These are phyloP conservation scores for Catostomus latipinnis DNA, from an alignment of 2,797 vertebrate species.

Conservation along the genomic window DNA sequence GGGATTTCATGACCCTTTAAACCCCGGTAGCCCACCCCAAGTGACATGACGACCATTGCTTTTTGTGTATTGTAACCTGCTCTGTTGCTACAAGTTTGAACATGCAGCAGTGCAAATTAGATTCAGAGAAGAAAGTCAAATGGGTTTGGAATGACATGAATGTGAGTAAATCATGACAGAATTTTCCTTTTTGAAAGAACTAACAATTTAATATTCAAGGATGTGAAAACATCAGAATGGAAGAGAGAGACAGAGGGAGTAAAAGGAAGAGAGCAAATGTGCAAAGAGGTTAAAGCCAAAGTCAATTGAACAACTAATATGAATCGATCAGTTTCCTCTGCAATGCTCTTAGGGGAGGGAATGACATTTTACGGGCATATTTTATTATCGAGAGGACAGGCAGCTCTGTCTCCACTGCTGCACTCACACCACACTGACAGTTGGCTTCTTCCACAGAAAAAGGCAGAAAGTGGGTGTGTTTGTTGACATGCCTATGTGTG, in stretches of 20 bases:
- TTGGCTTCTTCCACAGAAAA: constrained; percentile 65
- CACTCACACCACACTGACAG: constrained; percentile 74
- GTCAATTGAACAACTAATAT: constrained; percentile 86
- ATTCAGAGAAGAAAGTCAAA: background rate
- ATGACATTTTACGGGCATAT: constrained; percentile 84
- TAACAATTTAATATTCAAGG: constrained; percentile 1
- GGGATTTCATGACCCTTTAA: too few relatives aligned
- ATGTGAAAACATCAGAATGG: constrained; percentile 18
- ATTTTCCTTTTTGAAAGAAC: background rate
- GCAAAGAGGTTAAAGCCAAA: constrained; percentile 76
- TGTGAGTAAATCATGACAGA: constrained; percentile 36
- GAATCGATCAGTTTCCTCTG: constrained; percentile 82
- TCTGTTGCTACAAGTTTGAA: background rate
- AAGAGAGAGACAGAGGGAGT: constrained; percentile 32
- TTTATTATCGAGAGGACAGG: constrained; percentile 75
- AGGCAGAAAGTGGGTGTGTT: constrained; percentile 57
- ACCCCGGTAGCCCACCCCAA: too few relatives aligned
- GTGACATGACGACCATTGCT: too few relatives aligned
- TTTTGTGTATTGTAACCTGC: background rate
- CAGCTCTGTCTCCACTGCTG: constrained; percentile 69
- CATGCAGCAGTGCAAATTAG: background rate
- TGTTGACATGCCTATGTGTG: constrained; percentile 45
- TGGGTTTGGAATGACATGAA: background rate
- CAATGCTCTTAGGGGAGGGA: constrained; percentile 75
- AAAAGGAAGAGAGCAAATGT: constrained; percentile 54